Base-by-base conservation (phyloP, 2,113 vertebrate species). In the Rallus limicola region DNA sequence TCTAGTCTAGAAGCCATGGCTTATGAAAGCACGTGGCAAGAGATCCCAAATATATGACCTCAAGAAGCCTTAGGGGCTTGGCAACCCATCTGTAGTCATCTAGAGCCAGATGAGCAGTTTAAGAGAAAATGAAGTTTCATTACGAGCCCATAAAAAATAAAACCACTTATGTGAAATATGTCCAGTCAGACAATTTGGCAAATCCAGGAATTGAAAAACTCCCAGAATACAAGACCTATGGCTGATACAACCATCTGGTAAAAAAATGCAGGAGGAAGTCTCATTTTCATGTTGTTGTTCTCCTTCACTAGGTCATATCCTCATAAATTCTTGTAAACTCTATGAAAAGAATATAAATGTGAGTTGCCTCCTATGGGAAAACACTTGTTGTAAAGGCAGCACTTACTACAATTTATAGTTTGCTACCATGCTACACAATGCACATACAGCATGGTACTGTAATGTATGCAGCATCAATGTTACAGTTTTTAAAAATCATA, bases 51-150 rank as follows among this genome's bases (percentile, higher is more conserved):
- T 42, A 75, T 36, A 63, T 74, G 72, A 95, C 68, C 88, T 34
- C 55, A 81, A 63, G 55, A 81, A 91, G 42, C 65, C 5, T 2
- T 53, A 48, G 40, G 63, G 68, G 36, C 83, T 81, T 93, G 86
- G 80, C 92, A 95, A 77, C 34, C 68, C 36, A 81, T 72, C 76
- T 88, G 60, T 71, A 84, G 78, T 81, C 68, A 56, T 77, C 76
- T 70, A 78, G 68, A 93, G 52, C 71, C 67, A 93, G 75, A 92
- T 67, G 52, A 86, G 33, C 52, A 77, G 77, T 95, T 85, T 55
- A 82, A 87, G n/a, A 77, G 64, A 90, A 94, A 93, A 93, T 59
- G 33, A 85, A 96, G 74, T 84, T 96, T 93, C 62, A 82, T 86
- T 94, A 88, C 55, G 36, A 77, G 28, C 63, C 90, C 67, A 88